Base-by-base conservation (phyloP, 2,888 invertebrate species). In the Drosophila tanythrix region DNA sequence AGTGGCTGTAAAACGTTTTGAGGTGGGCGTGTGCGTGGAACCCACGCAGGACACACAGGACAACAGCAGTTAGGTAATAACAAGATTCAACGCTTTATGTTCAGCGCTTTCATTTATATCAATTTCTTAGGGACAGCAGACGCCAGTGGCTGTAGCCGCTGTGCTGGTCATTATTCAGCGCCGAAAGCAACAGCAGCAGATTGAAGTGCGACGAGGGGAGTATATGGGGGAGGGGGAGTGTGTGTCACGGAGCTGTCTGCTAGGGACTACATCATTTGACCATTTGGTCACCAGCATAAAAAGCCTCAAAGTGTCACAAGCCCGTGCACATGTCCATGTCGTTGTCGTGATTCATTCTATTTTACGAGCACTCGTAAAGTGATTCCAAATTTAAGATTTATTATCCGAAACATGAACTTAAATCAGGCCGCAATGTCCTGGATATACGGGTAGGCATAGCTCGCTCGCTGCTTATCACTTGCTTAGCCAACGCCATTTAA, bases 311-410 rank as follows among this genome's bases (percentile, higher is more conserved):
- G 29, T 38, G 48, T 15, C 29, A 29, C 53, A 31, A 56, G 43
- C 40, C 36, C 48, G 40, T 59, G 55, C 52, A 40, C 61, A 43
- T 61, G 59, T 66, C 70, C 59, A 46, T 18, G 51, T 53, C 60
- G 48, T 65, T 61, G 52, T 60, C 70, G 67, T 59, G 67, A 62
- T 61, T 68, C 70, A 66, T 88, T 83, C 72, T 75, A 61, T 74
- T 87, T 87, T 90, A 87, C 85, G 86, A 87, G 84, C 70, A 53
- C 65, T 87, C 86, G 90, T 87, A 87, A 87, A 90, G 63, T 64
- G 67, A 68, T 83, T 83, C 82, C 79, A 87, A 87, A 82, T 89
- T 89, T 89, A 74, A 87, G 90, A 90, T 90, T 87, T 87, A 87
- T 89, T 87, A 83, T 89, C 90, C 75, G 76, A 70, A 74, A 86